Percentiles rank a stretch among this genome's conserved stretches.
These are phyloP conservation scores for Limosa lapponica DNA, from an alignment of 2,797 vertebrate genomes.

Conservation along the genomic window DNA sequence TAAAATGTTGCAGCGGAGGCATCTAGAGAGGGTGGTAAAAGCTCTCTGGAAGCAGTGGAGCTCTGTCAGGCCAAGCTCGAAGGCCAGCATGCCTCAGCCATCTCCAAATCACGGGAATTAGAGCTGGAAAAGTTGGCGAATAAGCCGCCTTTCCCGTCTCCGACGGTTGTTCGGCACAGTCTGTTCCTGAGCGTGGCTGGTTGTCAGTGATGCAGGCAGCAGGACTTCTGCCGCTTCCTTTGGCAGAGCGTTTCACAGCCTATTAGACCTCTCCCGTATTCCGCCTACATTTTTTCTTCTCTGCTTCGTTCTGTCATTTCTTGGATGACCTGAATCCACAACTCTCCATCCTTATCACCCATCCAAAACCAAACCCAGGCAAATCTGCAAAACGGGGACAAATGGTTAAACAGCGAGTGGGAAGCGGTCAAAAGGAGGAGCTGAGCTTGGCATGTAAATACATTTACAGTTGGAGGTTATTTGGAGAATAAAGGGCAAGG, in stretches of 20 bases:
- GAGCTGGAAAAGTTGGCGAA: neutral
- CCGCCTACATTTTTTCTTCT: neutral
- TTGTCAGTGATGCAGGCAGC: slow-evolving; percentile 10
- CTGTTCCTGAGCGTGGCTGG: slow-evolving; percentile 9
- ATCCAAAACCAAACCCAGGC: accelerated
- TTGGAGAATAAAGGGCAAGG: slow-evolving; percentile 31
- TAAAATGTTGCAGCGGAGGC: neutral
- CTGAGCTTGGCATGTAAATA: neutral
- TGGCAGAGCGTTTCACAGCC: neutral
- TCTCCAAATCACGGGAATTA: neutral
- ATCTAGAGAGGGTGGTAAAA: neutral
- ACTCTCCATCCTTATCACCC: neutral
- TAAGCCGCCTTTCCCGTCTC: neutral
- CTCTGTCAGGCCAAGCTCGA: neutral
- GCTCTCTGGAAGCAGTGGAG: neutral
- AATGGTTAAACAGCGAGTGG: neutral
- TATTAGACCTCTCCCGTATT: neutral
- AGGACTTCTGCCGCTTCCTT: slow-evolving; percentile 31
- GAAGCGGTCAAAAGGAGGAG: neutral
- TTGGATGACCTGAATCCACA: neutral
- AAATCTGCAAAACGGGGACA: neutral
- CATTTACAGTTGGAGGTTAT: slow-evolving; percentile 19
- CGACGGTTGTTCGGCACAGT: neutral
- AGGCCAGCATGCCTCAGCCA: neutral
- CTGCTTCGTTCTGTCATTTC: accelerated